These are phyloP conservation scores for Drosophila mayaguana DNA, from an alignment of 2,888 invertebrate genomes.

Conservation along the genomic window DNA sequence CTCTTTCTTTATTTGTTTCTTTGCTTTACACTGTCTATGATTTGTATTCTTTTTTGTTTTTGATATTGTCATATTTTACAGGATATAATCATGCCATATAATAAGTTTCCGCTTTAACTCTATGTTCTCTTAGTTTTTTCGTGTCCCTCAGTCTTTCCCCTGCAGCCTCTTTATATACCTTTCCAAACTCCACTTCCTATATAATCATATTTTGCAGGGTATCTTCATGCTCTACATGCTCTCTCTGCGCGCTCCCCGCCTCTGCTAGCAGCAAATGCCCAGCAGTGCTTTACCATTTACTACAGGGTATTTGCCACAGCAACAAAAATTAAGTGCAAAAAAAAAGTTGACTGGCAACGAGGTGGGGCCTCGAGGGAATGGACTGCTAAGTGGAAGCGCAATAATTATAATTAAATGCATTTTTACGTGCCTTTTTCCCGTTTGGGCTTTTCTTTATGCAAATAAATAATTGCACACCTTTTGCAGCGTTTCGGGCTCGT, in stretches of 20 bases:
- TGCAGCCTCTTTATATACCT: neutral
- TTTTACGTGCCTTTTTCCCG: slow-evolving; percentile 77
- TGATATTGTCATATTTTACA: neutral
- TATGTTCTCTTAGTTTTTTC: neutral
- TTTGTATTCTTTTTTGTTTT: neutral
- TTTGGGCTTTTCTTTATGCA: slow-evolving; percentile 69
- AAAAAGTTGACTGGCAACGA: slow-evolving; percentile 4
- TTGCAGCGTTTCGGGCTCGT: slow-evolving; percentile 38
- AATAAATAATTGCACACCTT: slow-evolving; percentile 78
- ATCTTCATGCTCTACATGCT: no score
- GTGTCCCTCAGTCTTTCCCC: neutral
- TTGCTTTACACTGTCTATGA: no score
- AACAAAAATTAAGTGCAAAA: slow-evolving; percentile 28
- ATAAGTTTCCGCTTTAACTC: neutral
- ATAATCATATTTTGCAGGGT: neutral
- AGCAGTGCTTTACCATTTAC: neutral
- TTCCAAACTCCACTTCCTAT: neutral
- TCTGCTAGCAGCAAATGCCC: neutral
- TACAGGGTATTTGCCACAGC: slow-evolving; percentile 42
- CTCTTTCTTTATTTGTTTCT: neutral
- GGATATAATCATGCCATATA: neutral
- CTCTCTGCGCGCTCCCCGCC: no score
- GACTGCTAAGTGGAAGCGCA: slow-evolving; percentile 65
- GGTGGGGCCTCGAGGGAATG: slow-evolving; percentile 27
- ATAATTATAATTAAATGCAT: slow-evolving; percentile 81